A percentile compares a stretch with the other conserved stretches of the same genome.
Evolutionary conservation across 2,797 vertebrate genomes (phyloP).

Genomic region (Atherinosoma microstoma): DNA sequence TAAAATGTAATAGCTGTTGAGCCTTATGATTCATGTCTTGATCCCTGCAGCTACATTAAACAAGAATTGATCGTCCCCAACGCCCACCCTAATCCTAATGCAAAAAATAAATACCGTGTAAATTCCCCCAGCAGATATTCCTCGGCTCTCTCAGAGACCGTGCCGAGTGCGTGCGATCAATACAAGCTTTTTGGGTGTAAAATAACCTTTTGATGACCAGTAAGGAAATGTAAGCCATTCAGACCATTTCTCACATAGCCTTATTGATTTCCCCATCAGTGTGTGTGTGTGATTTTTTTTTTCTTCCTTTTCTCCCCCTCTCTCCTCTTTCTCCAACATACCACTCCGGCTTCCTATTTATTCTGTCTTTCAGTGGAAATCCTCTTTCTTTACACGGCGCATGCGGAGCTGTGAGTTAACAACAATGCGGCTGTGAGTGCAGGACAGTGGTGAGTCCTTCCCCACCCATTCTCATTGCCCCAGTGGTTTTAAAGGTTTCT

Average conservation of each 20-base stretch:
- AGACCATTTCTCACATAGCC: slow-evolving; percentile 82
- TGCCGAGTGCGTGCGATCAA: slow-evolving; percentile 86
- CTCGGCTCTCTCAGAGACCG: slow-evolving; percentile 67
- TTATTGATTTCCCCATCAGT: slow-evolving; percentile 86
- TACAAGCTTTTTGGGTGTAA: slow-evolving; percentile 91
- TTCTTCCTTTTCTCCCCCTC: slow-evolving; percentile 24
- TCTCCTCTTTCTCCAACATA: slow-evolving; percentile 54
- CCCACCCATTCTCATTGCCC: slow-evolving; percentile 48
- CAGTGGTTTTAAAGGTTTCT: slow-evolving; percentile 64
- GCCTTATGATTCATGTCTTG: slow-evolving; percentile 75
- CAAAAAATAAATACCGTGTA: slow-evolving; percentile 83
- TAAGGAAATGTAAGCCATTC: slow-evolving; percentile 87
- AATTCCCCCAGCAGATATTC: slow-evolving; percentile 77
- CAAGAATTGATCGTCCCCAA: slow-evolving; percentile 75
- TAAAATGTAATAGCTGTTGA: slow-evolving; percentile 69
- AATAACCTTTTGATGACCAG: slow-evolving; percentile 94
- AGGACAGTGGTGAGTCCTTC: background rate
- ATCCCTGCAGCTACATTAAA: slow-evolving; percentile 81
- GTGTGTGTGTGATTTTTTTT: slow-evolving; percentile 6
- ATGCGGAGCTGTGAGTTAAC: slow-evolving; percentile 36
- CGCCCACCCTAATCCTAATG: slow-evolving; percentile 81
- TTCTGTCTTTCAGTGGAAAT: slow-evolving; percentile 44
- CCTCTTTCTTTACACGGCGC: slow-evolving; percentile 34
- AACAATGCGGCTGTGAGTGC: slow-evolving; percentile 24
- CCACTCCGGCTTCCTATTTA: slow-evolving; percentile 27